phyloP scores from a whole-genome alignment of 2,113 vertebrate genomes.

The Charina bottae region DNA sequence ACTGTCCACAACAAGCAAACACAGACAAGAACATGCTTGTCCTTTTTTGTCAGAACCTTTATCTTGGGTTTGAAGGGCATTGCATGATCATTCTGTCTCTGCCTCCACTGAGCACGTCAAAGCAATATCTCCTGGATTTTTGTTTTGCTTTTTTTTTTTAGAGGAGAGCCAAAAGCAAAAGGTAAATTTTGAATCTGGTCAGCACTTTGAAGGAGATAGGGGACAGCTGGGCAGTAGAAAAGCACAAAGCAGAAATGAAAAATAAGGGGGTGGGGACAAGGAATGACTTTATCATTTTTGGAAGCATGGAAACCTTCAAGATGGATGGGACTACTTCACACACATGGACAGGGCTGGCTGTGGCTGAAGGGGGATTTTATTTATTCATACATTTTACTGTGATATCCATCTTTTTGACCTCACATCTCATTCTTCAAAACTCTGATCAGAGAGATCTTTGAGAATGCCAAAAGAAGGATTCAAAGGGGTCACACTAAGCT shows the following conservation, averaged over 20 bases:
- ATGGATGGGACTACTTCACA: too few relatives aligned
- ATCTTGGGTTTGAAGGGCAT: not conserved
- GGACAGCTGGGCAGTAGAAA: not conserved
- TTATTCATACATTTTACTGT: too few relatives aligned
- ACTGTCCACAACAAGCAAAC: not conserved
- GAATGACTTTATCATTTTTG: too few relatives aligned
- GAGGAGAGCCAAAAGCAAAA: not conserved
- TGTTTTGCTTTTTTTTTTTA: not conserved
- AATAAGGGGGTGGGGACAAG: too few relatives aligned
- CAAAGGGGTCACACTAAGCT: too few relatives aligned
- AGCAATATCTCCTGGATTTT: not conserved
- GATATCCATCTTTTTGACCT: too few relatives aligned
- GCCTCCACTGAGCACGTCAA: not conserved
- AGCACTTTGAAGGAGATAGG: not conserved
- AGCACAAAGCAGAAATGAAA: too few relatives aligned
- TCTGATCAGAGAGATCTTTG: too few relatives aligned
- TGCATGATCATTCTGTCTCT: not conserved
- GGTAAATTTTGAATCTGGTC: not conserved
- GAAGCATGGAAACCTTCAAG: not conserved
- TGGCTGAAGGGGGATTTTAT: too few relatives aligned
- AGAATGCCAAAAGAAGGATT: too few relatives aligned
- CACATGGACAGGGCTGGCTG: too few relatives aligned
- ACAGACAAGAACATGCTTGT: not conserved
- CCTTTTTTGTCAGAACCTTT: not conserved
- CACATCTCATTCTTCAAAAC: too few relatives aligned